Base-by-base conservation (phyloP, 1,140 invertebrate genomes). In the Drosophila tristis region DNA sequence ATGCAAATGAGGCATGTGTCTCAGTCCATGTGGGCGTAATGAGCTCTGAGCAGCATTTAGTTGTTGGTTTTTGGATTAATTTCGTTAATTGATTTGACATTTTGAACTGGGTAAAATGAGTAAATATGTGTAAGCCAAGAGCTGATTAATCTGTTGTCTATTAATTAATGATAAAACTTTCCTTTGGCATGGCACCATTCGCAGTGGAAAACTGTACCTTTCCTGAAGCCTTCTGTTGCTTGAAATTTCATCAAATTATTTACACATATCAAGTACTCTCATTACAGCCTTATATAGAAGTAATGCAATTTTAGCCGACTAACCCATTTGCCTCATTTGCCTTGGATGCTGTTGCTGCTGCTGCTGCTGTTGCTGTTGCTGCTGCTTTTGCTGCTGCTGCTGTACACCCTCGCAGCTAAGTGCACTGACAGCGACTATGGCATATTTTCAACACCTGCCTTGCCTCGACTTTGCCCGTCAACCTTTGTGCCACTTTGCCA, bases 401-500 rank as follows among this genome's bases (percentile, higher is more conserved):
- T 56, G 68, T 80, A 65, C 73, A 73, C 73, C 70, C 80, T 64
- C 76, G 66, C 75, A 79, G 54, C 4, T 13, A 75, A 79, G 66
- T 78, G 45, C 58, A 80, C 79, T 84, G 80, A 66, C 64, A 70
- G 57, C 43, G 35, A 26, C 44, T 76, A 43, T 74, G 79, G 82
- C 82, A 86, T 87, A 85, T 87, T 89, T 89, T 87, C 84, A 89
- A 87, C 84, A 89, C 84, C 82, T 87, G 81, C 77, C 80, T 72
- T 84, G 75, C 76, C 79, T 78, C 74, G 62, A 70, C 56, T 54
- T 64, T 74, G 70, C 73, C 82, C 72, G 74, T 86, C 79, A 87
- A 87, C 82, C 84, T 87, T 87, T 87, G 84, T 87, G 84, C 84
- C 80, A 87, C 84, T 87, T 87, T 87, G 78, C 84, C 79, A 82